Percentiles rank a stretch among this genome's conserved stretches.
Evolutionary conservation across 2,113 vertebrate species (phyloP).

Genomic region (Hyperopisus bebe): DNA sequence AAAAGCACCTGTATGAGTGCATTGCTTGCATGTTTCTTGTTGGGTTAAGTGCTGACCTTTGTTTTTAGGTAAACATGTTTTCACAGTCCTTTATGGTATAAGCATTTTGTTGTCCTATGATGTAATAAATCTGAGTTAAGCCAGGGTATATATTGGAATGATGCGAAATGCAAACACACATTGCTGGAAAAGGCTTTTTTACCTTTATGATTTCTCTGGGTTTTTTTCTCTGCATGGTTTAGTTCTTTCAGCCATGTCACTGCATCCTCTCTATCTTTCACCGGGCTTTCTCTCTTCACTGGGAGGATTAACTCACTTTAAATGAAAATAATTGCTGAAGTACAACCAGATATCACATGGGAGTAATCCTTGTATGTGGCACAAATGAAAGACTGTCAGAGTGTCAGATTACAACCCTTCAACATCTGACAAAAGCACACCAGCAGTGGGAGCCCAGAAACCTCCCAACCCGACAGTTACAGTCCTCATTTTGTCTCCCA

Average conservation of each 20-base stretch:
- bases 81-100: not conserved
- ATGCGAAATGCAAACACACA: not conserved
- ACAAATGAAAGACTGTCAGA: not conserved
- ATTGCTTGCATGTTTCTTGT: not conserved
- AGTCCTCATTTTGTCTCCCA: not conserved
- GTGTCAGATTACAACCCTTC: slow-evolving; percentile 3
- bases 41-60: not conserved
- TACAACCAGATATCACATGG: slow-evolving; percentile 24
- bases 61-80: not conserved
- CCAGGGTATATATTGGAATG: not conserved
- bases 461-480: not conserved
- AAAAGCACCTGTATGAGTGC: not conserved
- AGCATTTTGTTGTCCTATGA: not conserved
- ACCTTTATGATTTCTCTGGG: not conserved
- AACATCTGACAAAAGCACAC: not conserved
- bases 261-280: not conserved
- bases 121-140: not conserved
- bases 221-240: not conserved
- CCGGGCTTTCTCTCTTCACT: not conserved
- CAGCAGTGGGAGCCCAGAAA: not conserved
- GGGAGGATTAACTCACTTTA: not conserved
- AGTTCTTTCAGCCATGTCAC: not conserved
- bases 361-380: slow-evolving; percentile 20
- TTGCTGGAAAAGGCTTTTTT: not conserved
- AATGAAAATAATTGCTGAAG: slow-evolving; percentile 1